Conservation (phyloP, 2,113 vertebrate genomes). For the Leucopsar rothschildi region DNA sequence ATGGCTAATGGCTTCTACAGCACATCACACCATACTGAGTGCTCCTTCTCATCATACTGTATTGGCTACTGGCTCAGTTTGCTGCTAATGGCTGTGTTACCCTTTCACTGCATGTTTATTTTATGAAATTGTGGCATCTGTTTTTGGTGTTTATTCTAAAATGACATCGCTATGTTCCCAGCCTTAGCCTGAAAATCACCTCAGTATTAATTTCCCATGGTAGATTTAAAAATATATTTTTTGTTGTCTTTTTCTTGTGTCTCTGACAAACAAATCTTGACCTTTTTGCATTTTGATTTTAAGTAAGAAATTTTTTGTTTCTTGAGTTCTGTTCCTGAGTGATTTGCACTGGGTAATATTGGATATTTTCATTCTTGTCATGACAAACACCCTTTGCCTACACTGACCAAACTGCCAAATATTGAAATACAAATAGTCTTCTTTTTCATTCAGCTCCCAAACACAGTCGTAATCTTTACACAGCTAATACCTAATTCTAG, state of each 20-base stretch:
- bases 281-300: slow-evolving; percentile 12
- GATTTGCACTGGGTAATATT: background rate
- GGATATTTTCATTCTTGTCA: background rate
- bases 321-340: background rate
- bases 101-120: slow-evolving; percentile 81
- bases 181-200: slow-evolving; percentile 51
- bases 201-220: slow-evolving; percentile 67
- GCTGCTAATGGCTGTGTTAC: slow-evolving; percentile 73
- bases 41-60: slow-evolving; percentile 69
- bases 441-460: background rate
- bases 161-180: slow-evolving; percentile 63
- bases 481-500: background rate
- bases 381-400: background rate
- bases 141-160: slow-evolving; percentile 72
- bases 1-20: slow-evolving; percentile 75
- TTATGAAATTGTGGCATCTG: slow-evolving; percentile 76
- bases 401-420: background rate
- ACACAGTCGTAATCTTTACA: background rate
- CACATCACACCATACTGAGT: slow-evolving; percentile 75
- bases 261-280: slow-evolving; percentile 18
- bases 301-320: background rate
- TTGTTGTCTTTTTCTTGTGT: slow-evolving; percentile 38
- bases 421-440: background rate
- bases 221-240: slow-evolving; percentile 55
- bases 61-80: slow-evolving; percentile 74